A percentile compares a stretch with the other conserved stretches of the same genome.
Conservation (phyloP, 2,888 invertebrate genomes). For the Oscheius sp. region DNA sequence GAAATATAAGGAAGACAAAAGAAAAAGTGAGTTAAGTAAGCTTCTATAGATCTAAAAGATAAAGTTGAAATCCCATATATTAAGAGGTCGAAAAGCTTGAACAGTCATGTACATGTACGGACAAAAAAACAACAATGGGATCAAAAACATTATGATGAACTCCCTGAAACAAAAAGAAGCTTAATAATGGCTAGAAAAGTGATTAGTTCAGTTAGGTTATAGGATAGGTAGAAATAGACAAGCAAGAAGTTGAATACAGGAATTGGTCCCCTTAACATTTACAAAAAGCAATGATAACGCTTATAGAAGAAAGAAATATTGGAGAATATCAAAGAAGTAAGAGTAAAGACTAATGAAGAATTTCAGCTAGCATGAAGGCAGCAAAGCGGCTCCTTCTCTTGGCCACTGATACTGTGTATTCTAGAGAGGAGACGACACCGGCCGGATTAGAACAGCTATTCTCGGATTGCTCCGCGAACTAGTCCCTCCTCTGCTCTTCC, state of each 20-base stretch:
- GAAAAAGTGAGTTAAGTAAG: too few species aligned
- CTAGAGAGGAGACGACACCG: slow-evolving; percentile 3
- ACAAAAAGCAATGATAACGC: not conserved
- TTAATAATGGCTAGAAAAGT: too few species aligned
- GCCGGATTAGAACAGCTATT: slow-evolving; percentile 17
- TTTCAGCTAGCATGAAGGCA: not conserved
- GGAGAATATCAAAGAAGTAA: not conserved
- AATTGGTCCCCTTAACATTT: too few species aligned
- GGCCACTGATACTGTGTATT: slow-evolving; percentile 18
- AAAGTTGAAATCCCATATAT: too few species aligned
- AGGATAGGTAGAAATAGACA: not conserved
- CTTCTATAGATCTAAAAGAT: too few species aligned
- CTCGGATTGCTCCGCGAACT: too few species aligned
- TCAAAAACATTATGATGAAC: too few species aligned
- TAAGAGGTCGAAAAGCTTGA: too few species aligned
- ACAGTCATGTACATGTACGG: too few species aligned
- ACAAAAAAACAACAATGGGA: too few species aligned
- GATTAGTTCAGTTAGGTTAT: not conserved
- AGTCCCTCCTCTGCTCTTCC: not conserved
- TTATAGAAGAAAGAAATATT: not conserved
- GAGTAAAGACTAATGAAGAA: not conserved
- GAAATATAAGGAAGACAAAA: too few species aligned
- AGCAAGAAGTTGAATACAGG: not conserved
- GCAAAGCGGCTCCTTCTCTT: not conserved
- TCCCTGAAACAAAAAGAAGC: too few species aligned